These are phyloP conservation scores for Stomorhina lunata DNA, from an alignment of 2,888 invertebrate genomes.

Conservation along the genomic window DNA sequence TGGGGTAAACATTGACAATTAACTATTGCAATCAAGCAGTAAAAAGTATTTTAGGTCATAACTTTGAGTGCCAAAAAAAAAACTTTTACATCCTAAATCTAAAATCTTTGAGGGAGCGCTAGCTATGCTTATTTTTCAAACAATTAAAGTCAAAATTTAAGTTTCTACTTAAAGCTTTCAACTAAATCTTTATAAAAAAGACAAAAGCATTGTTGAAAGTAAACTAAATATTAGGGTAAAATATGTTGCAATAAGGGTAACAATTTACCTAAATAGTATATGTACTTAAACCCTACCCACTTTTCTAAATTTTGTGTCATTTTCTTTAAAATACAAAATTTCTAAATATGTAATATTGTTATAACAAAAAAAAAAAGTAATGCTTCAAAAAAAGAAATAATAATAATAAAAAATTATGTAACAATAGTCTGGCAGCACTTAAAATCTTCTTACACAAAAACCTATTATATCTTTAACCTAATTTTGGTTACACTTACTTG, in stretches of 20 bases:
- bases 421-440: constrained; percentile 54
- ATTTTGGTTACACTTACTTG: constrained; percentile 52
- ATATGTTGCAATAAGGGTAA: background rate
- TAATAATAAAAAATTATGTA: background rate
- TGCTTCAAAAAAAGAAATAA: background rate
- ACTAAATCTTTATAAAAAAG: background rate
- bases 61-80: too few relatives aligned
- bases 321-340: too few relatives aligned
- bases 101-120: too few relatives aligned
- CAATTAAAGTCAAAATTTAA: too few relatives aligned
- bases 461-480: constrained; percentile 58
- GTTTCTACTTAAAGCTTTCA: too few relatives aligned
- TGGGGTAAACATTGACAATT: too few relatives aligned
- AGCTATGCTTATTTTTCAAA: too few relatives aligned
- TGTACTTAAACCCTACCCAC: background rate
- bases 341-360: background rate
- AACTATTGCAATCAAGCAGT: too few relatives aligned
- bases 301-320: background rate
- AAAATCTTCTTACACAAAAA: constrained; percentile 36
- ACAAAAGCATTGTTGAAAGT: background rate
- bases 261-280: background rate
- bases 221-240: background rate
- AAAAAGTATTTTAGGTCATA: too few relatives aligned
- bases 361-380: background rate
- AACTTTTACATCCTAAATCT: too few relatives aligned